A percentile compares a stretch with the other conserved stretches of the same genome.
Evolutionary conservation across 2,888 invertebrate genomes (phyloP).

Genomic region (Gymnosoma rotundatum): DNA sequence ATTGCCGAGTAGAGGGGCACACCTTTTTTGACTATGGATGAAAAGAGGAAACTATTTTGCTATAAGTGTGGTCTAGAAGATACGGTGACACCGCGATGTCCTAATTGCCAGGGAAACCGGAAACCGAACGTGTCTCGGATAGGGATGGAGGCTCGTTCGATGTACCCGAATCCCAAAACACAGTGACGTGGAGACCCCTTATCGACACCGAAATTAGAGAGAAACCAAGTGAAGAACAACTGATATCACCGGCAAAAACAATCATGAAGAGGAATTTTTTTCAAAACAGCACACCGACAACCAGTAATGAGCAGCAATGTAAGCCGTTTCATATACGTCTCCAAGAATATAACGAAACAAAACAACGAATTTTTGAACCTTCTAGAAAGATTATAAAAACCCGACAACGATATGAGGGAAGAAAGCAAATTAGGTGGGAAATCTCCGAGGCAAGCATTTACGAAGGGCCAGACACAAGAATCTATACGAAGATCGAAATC

Average conservation of each 20-base stretch:
- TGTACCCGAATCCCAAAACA: neutral
- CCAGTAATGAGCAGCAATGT: neutral
- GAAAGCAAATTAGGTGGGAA: neutral
- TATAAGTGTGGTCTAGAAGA: slow-evolving; percentile 6
- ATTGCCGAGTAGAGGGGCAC: neutral
- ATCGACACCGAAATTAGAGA: neutral
- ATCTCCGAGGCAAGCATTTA: neutral
- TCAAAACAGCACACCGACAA: neutral
- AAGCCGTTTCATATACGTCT: neutral
- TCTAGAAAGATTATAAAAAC: neutral
- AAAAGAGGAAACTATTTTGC: neutral
- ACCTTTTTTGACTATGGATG: neutral
- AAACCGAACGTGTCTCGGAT: neutral
- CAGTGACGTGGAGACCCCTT: neutral
- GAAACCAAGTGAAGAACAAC: neutral
- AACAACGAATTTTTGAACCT: neutral
- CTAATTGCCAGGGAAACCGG: neutral
- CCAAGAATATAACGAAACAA: neutral
- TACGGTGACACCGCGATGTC: neutral
- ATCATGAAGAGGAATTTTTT: neutral
- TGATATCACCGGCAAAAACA: neutral
- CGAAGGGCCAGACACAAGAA: neutral
- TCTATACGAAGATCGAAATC: neutral
- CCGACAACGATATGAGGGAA: neutral
- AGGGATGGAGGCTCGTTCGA: slow-evolving; percentile 1